A percentile compares a stretch with the other conserved stretches of the same genome.
These are phyloP conservation scores for Plotosus lineatus DNA, from an alignment of 2,113 vertebrate genomes.

Conservation along the genomic window DNA sequence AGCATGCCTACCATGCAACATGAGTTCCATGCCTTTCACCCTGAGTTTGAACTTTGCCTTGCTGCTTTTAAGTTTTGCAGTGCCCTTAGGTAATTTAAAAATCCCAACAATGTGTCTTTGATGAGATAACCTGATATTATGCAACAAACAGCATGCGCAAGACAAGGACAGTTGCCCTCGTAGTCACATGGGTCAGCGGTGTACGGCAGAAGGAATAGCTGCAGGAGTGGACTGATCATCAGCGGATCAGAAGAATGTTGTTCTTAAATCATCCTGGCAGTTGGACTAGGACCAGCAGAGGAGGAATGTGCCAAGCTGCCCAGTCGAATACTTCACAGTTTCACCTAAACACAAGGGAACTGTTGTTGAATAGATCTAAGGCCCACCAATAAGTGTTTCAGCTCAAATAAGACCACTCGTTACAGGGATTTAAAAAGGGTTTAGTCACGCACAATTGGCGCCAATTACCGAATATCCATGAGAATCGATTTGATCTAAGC, in stretches of 20 bases:
- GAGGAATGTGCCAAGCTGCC: slow-evolving; percentile 8
- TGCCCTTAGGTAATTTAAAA: slow-evolving; percentile 1
- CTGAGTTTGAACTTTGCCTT: not conserved
- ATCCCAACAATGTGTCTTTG: not conserved
- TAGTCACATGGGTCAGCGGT: slow-evolving; percentile 36
- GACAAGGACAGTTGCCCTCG: slow-evolving; percentile 18
- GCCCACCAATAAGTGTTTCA: slow-evolving; percentile 34
- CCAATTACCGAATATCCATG: not conserved
- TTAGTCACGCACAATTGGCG: slow-evolving; percentile 42
- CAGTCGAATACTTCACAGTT: slow-evolving; percentile 7
- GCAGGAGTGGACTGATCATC: slow-evolving; percentile 50
- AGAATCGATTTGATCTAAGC: slow-evolving; percentile 30
- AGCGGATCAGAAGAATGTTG: slow-evolving; percentile 42
- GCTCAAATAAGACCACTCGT: slow-evolving; percentile 1
- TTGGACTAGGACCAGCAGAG: not conserved
- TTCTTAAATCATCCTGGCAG: slow-evolving; percentile 40
- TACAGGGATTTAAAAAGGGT: slow-evolving; percentile 32
- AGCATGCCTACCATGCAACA: not conserved
- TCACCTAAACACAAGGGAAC: slow-evolving; percentile 41
- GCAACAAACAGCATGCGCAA: slow-evolving; percentile 36
- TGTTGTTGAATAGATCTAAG: slow-evolving; percentile 43
- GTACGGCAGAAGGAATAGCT: slow-evolving; percentile 23
- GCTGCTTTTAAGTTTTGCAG: not conserved
- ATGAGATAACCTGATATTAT: slow-evolving; percentile 40
- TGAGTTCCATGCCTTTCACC: not conserved